A percentile compares a stretch with the other conserved stretches of the same genome.
Evolutionary conservation across 2,797 vertebrate species (phyloP).

Genomic region (Falco novaeseelandiae): DNA sequence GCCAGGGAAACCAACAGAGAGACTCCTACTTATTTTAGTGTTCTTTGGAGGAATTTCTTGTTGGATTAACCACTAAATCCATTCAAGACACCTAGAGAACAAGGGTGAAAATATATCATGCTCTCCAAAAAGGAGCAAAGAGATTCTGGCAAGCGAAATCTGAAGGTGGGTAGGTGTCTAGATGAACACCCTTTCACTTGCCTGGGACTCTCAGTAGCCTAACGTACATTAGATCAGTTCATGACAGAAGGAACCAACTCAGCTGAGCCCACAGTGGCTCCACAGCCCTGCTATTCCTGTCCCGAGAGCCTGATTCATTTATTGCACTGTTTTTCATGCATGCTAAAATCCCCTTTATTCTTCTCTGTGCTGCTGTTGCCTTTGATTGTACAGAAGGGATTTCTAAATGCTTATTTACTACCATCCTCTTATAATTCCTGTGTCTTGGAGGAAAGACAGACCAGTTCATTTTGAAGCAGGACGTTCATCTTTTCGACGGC

Average conservation of each 20-base stretch:
- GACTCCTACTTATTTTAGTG: not conserved
- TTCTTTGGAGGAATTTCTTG: not conserved
- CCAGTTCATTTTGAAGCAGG: conserved; percentile 46
- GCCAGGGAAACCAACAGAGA: not conserved
- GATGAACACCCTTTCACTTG: not conserved
- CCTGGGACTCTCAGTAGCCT: not conserved
- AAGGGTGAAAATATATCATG: not conserved
- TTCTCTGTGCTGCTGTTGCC: not conserved
- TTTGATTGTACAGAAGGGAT: conserved; percentile 48
- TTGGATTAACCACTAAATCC: not conserved
- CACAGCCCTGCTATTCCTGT: not conserved
- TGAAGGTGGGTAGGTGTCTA: not conserved
- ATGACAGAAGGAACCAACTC: not conserved
- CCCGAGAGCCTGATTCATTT: not conserved
- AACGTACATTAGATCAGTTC: not conserved
- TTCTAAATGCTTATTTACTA: conserved; percentile 60
- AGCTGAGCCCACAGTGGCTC: not conserved
- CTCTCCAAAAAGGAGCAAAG: not conserved
- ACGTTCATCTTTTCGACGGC: conserved; percentile 25
- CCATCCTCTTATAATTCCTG: conserved; percentile 4
- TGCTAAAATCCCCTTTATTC: conserved; percentile 36
- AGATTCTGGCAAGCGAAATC: not conserved
- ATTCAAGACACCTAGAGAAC: not conserved
- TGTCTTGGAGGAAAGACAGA: conserved; percentile 17
- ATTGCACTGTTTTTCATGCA: conserved; percentile 19